Base-by-base conservation (phyloP, 2,113 vertebrate genomes). In the Thamnophis sirtalis region DNA sequence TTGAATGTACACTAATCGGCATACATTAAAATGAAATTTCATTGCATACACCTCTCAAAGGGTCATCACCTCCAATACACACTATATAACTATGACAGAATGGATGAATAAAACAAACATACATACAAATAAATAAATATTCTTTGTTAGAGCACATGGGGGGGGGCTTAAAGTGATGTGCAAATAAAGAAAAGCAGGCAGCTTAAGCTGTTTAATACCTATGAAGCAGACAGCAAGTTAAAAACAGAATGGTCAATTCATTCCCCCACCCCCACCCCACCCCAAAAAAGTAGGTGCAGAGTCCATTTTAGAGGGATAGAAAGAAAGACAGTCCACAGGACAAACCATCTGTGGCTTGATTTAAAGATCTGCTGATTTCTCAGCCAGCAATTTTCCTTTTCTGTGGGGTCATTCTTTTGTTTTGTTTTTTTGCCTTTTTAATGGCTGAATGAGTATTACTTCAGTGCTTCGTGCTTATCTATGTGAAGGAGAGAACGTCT, bases 331-430 rank as follows among this genome's bases (percentile, higher is more conserved):
- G 28, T 21, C 88, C 94, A 93, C 93, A 93, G 17, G 88, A 95
- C 38, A 54, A 92, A 84, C 56, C 92, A 92, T 92, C 95, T 0
- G 0, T 93, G 91, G 91, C 92, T 89, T 73, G 87, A n/a, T 93
- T 92, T 93, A 28, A 95, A 73, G 55, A 91, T 94, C 94, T 94
- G 90, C 84, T 88, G 56, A 94, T 88, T 94, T 4, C 92, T 95
- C 86, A 94, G 92, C 91, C 91, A 95, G 91, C 73, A 89, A 38
- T 94, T 96, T 96, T 95, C 86, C 85, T 95, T 96, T 93, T 43
- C 88, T 93, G 93, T 93, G 53, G 53, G 92, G 43, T 43, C 43
- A 43, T 43, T 43, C 3, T 43, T 73, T 94, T 94, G 95, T 93
- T 95, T 96, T 80, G 11, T 51, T n/a, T 86, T 15, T 53, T n/a